These are phyloP conservation scores for Campaea margaritaria DNA, from an alignment of 2,888 invertebrate species.

Conservation along the genomic window DNA sequence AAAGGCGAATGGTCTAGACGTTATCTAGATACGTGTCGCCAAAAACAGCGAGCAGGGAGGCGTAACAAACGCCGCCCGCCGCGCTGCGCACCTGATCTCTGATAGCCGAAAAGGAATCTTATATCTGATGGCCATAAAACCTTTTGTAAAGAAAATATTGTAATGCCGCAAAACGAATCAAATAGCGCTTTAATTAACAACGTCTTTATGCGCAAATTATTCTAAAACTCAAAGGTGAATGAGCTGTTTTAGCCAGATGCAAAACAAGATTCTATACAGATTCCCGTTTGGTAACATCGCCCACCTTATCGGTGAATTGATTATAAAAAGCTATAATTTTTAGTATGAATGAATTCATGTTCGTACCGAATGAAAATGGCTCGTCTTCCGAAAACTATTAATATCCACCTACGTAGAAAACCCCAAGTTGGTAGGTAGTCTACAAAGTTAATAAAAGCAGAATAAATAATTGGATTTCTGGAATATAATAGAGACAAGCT, in stretches of 20 bases:
- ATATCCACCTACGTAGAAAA: constrained; percentile 32
- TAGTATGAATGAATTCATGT: constrained; percentile 24
- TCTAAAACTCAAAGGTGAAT: constrained; percentile 44
- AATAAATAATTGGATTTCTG: constrained; percentile 30
- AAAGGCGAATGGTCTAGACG: constrained; percentile 70
- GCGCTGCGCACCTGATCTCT: constrained; percentile 45
- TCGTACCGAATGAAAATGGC: constrained; percentile 3
- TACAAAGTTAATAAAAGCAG: constrained; percentile 3
- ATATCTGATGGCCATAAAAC: constrained; percentile 29
- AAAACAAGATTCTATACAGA: constrained; percentile 53
- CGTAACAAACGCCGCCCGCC: constrained; percentile 64
- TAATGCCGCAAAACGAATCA: constrained; percentile 22
- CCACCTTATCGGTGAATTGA: constrained; percentile 44
- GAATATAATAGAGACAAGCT: constrained; percentile 26
- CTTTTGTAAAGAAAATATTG: constrained; percentile 14
- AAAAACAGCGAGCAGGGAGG: constrained; percentile 66
- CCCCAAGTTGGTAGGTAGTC: constrained; percentile 18
- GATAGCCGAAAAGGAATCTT: constrained; percentile 62
- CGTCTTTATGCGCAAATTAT: constrained; percentile 40
- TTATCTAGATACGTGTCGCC: constrained; percentile 72
- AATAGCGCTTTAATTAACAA: constrained; percentile 26
- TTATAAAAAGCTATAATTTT: constrained; percentile 28
- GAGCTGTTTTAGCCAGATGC: constrained; percentile 48
- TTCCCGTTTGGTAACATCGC: constrained; percentile 58
- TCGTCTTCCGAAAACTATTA: constrained; percentile 28